Conservation (phyloP, 2,797 vertebrate genomes). For the Choloepus didactylus region DNA sequence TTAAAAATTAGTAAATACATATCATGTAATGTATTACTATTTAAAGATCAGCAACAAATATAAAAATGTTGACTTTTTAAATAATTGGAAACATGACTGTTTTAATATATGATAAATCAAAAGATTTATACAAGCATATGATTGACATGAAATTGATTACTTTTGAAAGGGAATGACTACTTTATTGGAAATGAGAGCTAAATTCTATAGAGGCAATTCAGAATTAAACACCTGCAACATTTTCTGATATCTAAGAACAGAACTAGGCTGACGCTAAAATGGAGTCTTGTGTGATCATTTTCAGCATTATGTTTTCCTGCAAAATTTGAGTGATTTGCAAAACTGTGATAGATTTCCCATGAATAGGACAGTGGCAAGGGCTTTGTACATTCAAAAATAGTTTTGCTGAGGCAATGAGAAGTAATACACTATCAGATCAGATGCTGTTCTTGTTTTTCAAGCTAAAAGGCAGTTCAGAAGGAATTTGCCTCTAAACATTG, state of each 20-base stretch:
- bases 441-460: constrained; percentile 74
- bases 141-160: constrained; percentile 23
- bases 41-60: neutral
- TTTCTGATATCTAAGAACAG: constrained; percentile 76
- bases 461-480: constrained; percentile 58
- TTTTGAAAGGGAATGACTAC: constrained; percentile 57
- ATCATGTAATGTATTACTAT: neutral
- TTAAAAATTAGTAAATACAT: constrained; percentile 2
- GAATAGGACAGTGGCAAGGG: constrained; percentile 82
- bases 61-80: constrained; percentile 25
- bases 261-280: constrained; percentile 77
- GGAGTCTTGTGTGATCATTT: constrained; percentile 80
- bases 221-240: constrained; percentile 79
- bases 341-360: constrained; percentile 82
- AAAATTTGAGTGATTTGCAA: constrained; percentile 84
- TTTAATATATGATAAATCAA: neutral
- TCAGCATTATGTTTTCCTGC: constrained; percentile 84
- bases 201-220: constrained; percentile 69
- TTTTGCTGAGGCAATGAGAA: constrained; percentile 85
- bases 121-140: neutral
- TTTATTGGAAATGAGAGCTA: constrained; percentile 30
- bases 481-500: constrained; percentile 66
- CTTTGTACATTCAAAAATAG: constrained; percentile 85
- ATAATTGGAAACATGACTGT: constrained; percentile 22
- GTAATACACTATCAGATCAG: constrained; percentile 78